A percentile compares a stretch with the other conserved stretches of the same genome.
Conservation (phyloP, 2,888 invertebrate species). For the Periphyllus acericola region DNA sequence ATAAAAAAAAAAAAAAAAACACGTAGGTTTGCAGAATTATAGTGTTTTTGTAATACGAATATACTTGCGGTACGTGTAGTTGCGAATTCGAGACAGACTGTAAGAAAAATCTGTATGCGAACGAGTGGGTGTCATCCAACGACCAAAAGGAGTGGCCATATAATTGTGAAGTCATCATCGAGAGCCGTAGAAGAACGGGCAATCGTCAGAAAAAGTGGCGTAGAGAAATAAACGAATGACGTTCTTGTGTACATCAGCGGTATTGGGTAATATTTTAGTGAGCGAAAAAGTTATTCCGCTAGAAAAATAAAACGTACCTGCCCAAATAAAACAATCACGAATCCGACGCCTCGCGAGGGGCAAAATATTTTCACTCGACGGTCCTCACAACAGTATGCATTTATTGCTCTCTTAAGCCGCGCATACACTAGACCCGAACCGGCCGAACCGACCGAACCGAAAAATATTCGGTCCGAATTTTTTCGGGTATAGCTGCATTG, state of each 20-base stretch:
- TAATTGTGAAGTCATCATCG: conserved; percentile 59
- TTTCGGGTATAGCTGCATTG: too few relatives aligned
- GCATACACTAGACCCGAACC: too few relatives aligned
- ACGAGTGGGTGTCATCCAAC: conserved; percentile 57
- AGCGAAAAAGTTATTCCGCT: not conserved
- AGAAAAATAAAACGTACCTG: not conserved
- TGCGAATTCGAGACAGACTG: conserved; percentile 55
- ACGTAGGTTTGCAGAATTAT: conserved; percentile 57
- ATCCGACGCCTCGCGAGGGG: not conserved
- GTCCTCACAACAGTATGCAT: not conserved
- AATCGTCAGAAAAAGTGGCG: conserved; percentile 32
- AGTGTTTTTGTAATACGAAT: conserved; percentile 42
- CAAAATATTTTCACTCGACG: not conserved
- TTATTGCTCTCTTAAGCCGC: not conserved
- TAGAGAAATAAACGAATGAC: not conserved
- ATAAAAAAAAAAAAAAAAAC: conserved; percentile 1
- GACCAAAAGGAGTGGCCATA: conserved; percentile 55
- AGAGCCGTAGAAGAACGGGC: conserved; percentile 22
- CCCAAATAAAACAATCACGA: not conserved
- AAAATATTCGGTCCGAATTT: too few relatives aligned
- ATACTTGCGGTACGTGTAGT: not conserved
- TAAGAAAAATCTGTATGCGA: conserved; percentile 51
- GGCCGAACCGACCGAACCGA: too few relatives aligned
- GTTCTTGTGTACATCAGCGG: not conserved
- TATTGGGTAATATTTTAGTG: not conserved